These are phyloP conservation scores for Tapirus terrestris DNA, from an alignment of 2,113 vertebrate species.

Conservation along the genomic window DNA sequence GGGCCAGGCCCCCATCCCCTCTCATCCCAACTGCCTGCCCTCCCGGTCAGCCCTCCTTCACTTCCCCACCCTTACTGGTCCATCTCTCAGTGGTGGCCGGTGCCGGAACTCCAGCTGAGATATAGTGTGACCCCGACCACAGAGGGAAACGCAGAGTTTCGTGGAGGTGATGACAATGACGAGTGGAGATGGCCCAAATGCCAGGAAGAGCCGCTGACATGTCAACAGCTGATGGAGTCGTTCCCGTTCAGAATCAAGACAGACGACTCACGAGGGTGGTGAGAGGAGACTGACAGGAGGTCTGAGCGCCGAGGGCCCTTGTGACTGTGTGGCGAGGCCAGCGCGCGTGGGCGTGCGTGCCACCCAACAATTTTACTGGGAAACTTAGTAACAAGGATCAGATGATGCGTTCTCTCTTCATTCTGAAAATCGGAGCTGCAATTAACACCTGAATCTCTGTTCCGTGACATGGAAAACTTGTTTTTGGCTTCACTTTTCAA, in stretches of 20 bases:
- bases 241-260: no score
- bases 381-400: not conserved
- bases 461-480: no score
- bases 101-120: not conserved
- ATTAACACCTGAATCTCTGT: not conserved
- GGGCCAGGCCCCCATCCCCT: not conserved
- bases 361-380: fast-evolving
- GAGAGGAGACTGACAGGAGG: fast-evolving
- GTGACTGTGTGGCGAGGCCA: not conserved
- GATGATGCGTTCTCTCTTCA: fast-evolving
- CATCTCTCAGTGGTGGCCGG: fast-evolving
- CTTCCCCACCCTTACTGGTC: not conserved
- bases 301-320: fast-evolving
- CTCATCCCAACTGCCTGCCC: not conserved
- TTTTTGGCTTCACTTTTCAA: not conserved
- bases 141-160: not conserved
- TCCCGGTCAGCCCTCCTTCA: not conserved
- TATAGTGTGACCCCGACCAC: fast-evolving
- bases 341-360: fast-evolving
- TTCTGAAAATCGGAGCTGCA: not conserved
- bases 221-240: fast-evolving
- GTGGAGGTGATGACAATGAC: not conserved
- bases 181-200: fast-evolving
- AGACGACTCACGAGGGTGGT: fast-evolving
- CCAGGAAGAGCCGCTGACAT: fast-evolving